Conservation (phyloP, 2,797 vertebrate species). For the Aulostomus chinensis region DNA sequence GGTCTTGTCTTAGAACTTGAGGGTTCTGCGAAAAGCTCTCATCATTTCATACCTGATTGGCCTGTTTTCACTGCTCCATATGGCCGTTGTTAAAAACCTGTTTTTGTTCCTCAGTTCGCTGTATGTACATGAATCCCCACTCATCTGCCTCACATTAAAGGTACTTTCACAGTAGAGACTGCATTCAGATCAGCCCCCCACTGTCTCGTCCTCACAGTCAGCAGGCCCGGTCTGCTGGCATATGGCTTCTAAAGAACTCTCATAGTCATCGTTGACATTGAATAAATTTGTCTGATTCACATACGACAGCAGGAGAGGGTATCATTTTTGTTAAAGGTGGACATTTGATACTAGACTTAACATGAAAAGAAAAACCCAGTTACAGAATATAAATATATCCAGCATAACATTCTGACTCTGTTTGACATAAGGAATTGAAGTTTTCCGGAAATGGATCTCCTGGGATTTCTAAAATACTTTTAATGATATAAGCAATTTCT, state of each 20-base stretch:
- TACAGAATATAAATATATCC: slow-evolving; percentile 1
- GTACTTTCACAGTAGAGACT: slow-evolving; percentile 32
- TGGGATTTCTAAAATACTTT: neutral
- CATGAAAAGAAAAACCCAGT: neutral
- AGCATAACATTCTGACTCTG: too few relatives aligned
- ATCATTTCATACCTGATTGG: slow-evolving; percentile 13
- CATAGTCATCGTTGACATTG: slow-evolving; percentile 19
- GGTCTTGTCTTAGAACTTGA: slow-evolving; percentile 3
- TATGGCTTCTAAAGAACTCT: slow-evolving; percentile 25
- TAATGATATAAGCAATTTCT: neutral
- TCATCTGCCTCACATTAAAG: slow-evolving; percentile 56
- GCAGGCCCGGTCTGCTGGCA: slow-evolving; percentile 37
- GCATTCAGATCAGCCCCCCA: slow-evolving; percentile 31
- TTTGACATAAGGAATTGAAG: neutral
- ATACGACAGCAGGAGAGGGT: slow-evolving; percentile 20
- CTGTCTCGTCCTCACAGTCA: slow-evolving; percentile 17
- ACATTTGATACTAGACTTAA: slow-evolving; percentile 11
- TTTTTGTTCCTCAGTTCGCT: slow-evolving; percentile 41
- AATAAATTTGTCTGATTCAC: slow-evolving; percentile 25
- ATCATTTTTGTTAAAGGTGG: slow-evolving; percentile 11
- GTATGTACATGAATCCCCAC: slow-evolving; percentile 44
- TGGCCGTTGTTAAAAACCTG: slow-evolving; percentile 13
- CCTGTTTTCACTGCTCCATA: slow-evolving; percentile 29
- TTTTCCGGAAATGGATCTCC: neutral
- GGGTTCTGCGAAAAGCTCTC: slow-evolving; percentile 2